Evolutionary conservation across 1,140 invertebrate genomes (phyloP).

Genomic region (Pogonognathellus flavescens): DNA sequence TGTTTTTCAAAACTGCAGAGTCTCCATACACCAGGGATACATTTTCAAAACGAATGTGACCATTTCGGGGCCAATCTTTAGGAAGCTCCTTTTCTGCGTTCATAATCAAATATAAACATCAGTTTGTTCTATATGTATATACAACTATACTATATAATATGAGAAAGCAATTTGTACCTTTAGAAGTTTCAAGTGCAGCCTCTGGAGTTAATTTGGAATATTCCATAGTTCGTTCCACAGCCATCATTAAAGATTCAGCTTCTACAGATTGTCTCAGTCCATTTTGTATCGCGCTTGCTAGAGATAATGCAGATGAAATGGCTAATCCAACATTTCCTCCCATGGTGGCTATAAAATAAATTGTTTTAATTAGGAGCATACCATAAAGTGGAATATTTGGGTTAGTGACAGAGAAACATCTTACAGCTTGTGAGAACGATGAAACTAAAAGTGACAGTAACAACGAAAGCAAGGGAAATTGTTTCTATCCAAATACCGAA

Average conservation of each 20-base stretch:
- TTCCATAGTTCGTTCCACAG: constrained; percentile 83
- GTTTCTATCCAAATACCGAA: constrained; percentile 60
- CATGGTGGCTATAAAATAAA: constrained; percentile 33
- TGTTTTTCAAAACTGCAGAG: constrained; percentile 72
- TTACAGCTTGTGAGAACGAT: constrained; percentile 4
- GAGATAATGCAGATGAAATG: constrained; percentile 59
- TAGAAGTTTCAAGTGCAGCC: constrained; percentile 57
- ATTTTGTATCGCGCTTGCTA: constrained; percentile 76
- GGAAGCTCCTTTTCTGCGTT: constrained; percentile 74
- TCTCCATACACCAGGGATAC: constrained; percentile 74
- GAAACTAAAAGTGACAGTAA: constrained; percentile 55
- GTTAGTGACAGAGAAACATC: no score
- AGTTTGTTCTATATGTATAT: not conserved
- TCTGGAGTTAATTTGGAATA: constrained; percentile 75
- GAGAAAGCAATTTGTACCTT: not conserved
- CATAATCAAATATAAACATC: not conserved
- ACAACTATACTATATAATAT: not conserved
- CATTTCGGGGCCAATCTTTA: constrained; percentile 78
- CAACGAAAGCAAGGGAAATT: constrained; percentile 49
- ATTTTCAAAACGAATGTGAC: constrained; percentile 78
- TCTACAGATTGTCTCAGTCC: constrained; percentile 84
- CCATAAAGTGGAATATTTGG: not conserved
- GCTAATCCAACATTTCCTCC: constrained; percentile 62
- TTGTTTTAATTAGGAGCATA: not conserved
- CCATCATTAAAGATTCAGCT: constrained; percentile 86